These are phyloP conservation scores for Paraescarpia echinospica DNA, from an alignment of 1,140 invertebrate species.

Conservation along the genomic window DNA sequence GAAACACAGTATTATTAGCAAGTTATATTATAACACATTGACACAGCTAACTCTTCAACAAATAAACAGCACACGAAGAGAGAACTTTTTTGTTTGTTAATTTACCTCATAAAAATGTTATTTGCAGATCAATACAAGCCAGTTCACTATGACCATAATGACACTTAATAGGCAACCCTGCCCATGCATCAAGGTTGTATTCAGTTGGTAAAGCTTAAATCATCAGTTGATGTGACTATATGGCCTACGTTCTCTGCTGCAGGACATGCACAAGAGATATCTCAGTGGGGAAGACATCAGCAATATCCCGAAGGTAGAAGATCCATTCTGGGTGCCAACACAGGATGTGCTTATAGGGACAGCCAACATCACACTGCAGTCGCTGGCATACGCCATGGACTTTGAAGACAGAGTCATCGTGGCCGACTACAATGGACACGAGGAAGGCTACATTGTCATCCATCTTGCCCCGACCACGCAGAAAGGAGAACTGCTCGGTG, in stretches of 20 bases:
- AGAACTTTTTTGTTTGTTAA: too few species aligned
- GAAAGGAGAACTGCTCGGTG: constrained; percentile 54
- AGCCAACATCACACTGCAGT: constrained; percentile 56
- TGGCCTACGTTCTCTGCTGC: background rate
- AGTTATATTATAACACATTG: too few species aligned
- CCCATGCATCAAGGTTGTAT: too few species aligned
- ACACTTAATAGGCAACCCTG: too few species aligned
- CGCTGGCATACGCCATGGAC: constrained; percentile 53
- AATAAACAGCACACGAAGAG: too few species aligned
- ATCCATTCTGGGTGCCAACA: constrained; percentile 59
- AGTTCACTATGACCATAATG: too few species aligned
- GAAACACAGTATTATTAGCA: too few species aligned
- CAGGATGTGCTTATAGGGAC: constrained; percentile 57
- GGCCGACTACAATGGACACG: constrained; percentile 56
- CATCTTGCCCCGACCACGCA: constrained; percentile 56
- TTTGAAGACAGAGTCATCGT: constrained; percentile 55
- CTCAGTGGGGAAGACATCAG: constrained; percentile 48
- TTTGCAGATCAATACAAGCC: too few species aligned
- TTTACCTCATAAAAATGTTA: too few species aligned
- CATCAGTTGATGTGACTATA: too few species aligned
- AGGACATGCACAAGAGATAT: constrained; percentile 58
- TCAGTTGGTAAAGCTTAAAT: too few species aligned
- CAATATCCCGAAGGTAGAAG: constrained; percentile 51
- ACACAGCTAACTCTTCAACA: too few species aligned
- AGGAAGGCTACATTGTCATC: constrained; percentile 51